phyloP scores from a whole-genome alignment of 2,888 invertebrate genomes.

The Stramonita haemastoma region DNA sequence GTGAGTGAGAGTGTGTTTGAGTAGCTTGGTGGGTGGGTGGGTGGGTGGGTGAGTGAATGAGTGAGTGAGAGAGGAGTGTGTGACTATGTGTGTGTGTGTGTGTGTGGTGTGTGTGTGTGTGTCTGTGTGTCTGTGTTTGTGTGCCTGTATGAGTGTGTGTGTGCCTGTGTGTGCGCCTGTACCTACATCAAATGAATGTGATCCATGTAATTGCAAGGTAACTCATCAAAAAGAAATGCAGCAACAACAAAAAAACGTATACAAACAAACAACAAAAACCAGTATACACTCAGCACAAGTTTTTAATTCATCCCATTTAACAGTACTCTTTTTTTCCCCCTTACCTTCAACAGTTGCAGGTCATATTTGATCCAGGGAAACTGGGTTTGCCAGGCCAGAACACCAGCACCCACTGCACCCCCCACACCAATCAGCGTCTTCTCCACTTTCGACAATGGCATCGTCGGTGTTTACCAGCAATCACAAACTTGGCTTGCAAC shows the following conservation, averaged over 20 bases:
- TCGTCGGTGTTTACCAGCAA: neutral
- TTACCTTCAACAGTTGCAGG: conserved; percentile 49
- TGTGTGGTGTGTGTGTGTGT: neutral
- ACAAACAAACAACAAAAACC: neutral
- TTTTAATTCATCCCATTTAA: neutral
- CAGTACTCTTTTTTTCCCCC: neutral
- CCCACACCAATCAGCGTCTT: conserved; percentile 59
- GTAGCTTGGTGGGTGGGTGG: neutral
- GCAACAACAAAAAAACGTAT: too few relatives aligned
- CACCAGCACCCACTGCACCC: conserved; percentile 57
- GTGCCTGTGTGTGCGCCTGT: neutral
- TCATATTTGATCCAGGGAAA: conserved; percentile 69
- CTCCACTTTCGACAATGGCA: conserved; percentile 42
- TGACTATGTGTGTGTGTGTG: neutral
- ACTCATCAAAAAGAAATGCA: too few relatives aligned
- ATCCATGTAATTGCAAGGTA: too few relatives aligned
- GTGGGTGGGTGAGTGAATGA: neutral
- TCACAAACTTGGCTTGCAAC: neutral
- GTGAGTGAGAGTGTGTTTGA: too few relatives aligned
- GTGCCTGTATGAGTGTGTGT: neutral
- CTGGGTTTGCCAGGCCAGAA: conserved; percentile 60
- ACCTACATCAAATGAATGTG: neutral
- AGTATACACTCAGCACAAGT: neutral
- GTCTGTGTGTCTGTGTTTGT: neutral
- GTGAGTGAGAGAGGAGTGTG: neutral